A percentile compares a stretch with the other conserved stretches of the same genome.
Evolutionary conservation across 35 echinoderm and acorn worm species (phyloP).

Genomic region (Holothuria glaberrima): DNA sequence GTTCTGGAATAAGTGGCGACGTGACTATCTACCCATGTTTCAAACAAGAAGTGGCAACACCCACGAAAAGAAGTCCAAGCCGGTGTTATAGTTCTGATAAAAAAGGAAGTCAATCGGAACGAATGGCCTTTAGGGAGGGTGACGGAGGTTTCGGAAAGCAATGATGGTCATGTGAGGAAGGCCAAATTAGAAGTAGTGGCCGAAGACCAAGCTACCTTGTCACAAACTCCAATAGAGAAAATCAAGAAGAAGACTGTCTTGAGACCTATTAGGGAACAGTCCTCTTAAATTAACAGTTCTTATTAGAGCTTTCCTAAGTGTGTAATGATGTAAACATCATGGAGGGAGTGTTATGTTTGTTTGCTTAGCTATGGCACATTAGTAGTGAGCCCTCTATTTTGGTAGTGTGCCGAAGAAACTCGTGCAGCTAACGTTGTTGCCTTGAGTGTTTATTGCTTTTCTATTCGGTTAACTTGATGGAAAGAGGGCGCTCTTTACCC

Average conservation of each 20-base stretch:
- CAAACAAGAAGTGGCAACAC: constrained; percentile 58
- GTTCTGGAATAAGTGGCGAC: constrained; percentile 69
- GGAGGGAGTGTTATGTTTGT: not conserved
- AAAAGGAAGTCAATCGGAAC: constrained; percentile 41
- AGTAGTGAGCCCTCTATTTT: not conserved
- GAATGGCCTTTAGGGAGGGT: constrained; percentile 59
- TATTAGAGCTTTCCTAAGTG: not conserved
- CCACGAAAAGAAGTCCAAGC: constrained; percentile 5
- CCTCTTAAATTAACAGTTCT: not conserved
- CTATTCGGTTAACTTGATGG: too few species aligned
- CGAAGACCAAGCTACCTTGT: not conserved
- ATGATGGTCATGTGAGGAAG: constrained; percentile 55
- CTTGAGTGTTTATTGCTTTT: too few species aligned
- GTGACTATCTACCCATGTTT: constrained; percentile 56
- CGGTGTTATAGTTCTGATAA: constrained; percentile 59
- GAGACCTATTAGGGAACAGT: constrained; percentile 56
- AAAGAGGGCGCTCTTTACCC: too few species aligned
- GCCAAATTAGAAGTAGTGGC: constrained; percentile 34
- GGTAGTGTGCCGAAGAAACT: too few species aligned
- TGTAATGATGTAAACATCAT: not conserved
- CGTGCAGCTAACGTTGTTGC: too few species aligned
- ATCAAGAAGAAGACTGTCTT: constrained; percentile 57
- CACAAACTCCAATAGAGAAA: not conserved
- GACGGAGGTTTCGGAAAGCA: not conserved
- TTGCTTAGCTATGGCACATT: too few species aligned